Percentiles rank a stretch among this genome's conserved stretches.
Evolutionary conservation across 2,113 vertebrate species (phyloP).

Genomic region (Bettongia penicillata): DNA sequence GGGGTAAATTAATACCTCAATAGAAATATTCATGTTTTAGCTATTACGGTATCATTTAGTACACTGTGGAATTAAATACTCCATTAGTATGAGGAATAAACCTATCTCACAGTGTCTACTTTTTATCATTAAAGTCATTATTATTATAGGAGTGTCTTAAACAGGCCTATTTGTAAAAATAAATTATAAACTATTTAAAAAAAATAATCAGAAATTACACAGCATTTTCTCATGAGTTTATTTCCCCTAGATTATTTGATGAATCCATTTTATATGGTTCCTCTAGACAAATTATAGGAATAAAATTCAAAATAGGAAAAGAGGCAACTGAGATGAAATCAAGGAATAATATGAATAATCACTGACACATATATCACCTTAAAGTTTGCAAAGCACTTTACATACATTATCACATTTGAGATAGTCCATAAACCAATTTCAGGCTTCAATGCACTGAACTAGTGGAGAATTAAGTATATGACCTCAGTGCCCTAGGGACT

Average conservation of each 20-base stretch:
- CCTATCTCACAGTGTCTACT: background rate
- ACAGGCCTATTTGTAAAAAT: background rate
- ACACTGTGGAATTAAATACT: background rate
- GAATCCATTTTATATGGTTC: background rate
- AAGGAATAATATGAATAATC: background rate
- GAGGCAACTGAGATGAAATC: background rate
- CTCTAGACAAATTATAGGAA: background rate
- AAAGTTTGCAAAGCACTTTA: background rate
- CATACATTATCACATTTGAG: constrained; percentile 1
- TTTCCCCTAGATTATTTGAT: background rate
- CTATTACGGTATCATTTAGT: background rate
- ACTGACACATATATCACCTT: background rate
- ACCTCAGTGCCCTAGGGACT: background rate
- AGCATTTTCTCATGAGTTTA: background rate
- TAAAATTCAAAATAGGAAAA: background rate
- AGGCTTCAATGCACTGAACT: background rate
- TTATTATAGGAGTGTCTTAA: background rate
- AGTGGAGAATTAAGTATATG: background rate
- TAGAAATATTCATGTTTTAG: background rate
- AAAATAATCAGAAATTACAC: background rate
- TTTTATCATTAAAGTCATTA: background rate
- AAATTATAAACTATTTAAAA: background rate
- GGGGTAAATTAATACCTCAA: background rate
- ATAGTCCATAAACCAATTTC: background rate
- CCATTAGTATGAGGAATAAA: background rate